These are phyloP conservation scores for Etheostoma spectabile DNA, from an alignment of 2,113 vertebrate genomes.

Conservation along the genomic window DNA sequence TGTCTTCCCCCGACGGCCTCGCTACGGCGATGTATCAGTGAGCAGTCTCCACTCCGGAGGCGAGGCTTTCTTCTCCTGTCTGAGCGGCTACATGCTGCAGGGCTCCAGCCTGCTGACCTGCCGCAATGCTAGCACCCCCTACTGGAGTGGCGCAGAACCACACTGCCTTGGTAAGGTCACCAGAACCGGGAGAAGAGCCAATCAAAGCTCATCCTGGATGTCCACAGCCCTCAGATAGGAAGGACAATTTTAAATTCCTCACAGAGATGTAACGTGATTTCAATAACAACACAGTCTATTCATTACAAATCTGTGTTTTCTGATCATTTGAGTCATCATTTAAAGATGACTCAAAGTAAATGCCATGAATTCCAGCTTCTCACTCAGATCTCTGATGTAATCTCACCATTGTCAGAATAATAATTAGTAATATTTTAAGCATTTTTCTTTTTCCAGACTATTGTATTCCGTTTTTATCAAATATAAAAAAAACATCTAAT, in stretches of 20 bases:
- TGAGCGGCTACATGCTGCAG: slow-evolving; percentile 90
- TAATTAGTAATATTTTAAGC: not conserved
- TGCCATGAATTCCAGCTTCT: not conserved
- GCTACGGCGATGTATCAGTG: slow-evolving; percentile 90
- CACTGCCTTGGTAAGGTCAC: slow-evolving; percentile 86
- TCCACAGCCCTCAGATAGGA: not conserved
- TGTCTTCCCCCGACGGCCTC: slow-evolving; percentile 87
- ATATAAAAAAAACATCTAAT: not conserved
- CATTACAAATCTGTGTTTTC: not conserved
- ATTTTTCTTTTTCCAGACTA: not conserved
- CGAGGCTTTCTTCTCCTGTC: slow-evolving; percentile 90
- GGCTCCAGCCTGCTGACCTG: slow-evolving; percentile 87
- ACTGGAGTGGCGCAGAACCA: slow-evolving; percentile 91
- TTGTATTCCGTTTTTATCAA: not conserved
- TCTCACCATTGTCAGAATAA: not conserved
- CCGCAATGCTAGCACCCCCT: slow-evolving; percentile 92
- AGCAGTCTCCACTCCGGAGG: slow-evolving; percentile 93
- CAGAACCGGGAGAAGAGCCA: not conserved
- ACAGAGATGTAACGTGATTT: not conserved
- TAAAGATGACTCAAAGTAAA: not conserved
- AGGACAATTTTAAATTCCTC: not conserved
- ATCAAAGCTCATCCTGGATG: not conserved
- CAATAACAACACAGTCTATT: too few relatives aligned
- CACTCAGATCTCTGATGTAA: not conserved
- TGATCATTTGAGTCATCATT: not conserved